Conservation (phyloP, 2,113 vertebrate species). For the Chloroceryle aenea region DNA sequence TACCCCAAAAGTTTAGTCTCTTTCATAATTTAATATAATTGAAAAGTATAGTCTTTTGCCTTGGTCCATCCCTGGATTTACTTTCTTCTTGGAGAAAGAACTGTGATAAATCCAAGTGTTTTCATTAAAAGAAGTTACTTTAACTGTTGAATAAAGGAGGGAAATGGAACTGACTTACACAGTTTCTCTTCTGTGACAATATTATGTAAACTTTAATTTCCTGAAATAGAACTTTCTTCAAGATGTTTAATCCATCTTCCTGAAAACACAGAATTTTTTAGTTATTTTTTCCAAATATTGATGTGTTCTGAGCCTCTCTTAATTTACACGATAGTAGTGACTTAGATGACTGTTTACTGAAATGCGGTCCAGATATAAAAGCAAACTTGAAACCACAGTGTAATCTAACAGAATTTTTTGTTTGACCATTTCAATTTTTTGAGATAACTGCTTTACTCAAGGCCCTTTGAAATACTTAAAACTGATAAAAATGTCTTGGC, state of each 20-base stretch:
- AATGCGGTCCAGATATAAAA: background rate
- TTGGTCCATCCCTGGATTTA: background rate
- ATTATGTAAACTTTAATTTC: background rate
- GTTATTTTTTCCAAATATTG: background rate
- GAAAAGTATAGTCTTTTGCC: background rate
- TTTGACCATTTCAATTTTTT: background rate
- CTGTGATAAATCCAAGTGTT: background rate
- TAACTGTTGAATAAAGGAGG: background rate
- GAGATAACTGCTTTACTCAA: background rate
- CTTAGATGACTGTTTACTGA: background rate
- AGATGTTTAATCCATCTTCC: background rate
- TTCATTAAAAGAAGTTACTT: background rate
- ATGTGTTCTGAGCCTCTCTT: background rate
- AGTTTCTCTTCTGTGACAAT: background rate
- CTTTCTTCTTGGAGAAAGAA: background rate
- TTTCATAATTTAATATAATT: background rate
- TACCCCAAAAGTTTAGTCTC: background rate
- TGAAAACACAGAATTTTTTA: background rate
- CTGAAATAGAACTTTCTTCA: background rate
- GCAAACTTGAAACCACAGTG: background rate
- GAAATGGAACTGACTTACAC: background rate
- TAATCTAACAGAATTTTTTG: background rate
- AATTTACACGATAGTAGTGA: background rate
- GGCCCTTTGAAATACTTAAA: background rate
- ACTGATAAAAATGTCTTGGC: background rate